These are phyloP conservation scores for Gymnothorax javanicus DNA, from an alignment of 2,797 vertebrate species.

Conservation along the genomic window DNA sequence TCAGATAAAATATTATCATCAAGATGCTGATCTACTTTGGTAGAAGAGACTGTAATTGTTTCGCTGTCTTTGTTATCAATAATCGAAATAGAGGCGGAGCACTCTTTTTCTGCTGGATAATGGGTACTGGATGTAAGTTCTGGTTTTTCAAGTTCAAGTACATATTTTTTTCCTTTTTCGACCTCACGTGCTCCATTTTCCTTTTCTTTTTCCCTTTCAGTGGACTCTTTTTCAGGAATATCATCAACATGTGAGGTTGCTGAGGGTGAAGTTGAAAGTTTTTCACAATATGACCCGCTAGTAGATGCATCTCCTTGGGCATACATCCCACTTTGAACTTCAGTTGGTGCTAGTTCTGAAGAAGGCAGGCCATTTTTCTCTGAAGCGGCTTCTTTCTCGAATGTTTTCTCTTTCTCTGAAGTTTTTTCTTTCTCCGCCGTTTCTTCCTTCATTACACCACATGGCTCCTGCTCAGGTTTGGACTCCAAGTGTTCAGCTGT, in stretches of 20 bases:
- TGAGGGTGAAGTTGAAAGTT: conserved; percentile 73
- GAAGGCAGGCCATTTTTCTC: not conserved
- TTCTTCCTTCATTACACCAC: not conserved
- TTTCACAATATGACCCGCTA: conserved; percentile 66
- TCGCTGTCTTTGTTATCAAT: conserved; percentile 41
- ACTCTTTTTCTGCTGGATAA: conserved; percentile 69
- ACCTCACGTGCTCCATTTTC: conserved; percentile 50
- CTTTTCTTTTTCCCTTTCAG: conserved; percentile 63
- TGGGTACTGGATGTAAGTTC: conserved; percentile 59
- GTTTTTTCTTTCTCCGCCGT: not conserved
- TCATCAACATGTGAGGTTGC: conserved; percentile 40
- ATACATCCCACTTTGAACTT: conserved; percentile 53
- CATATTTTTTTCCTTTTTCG: conserved; percentile 57
- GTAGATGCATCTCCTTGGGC: conserved; percentile 70
- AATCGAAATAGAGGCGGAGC: conserved; percentile 48
- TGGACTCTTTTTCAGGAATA: conserved; percentile 47
- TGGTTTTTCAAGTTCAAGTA: conserved; percentile 52
- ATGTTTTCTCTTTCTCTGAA: not conserved
- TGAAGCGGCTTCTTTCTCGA: not conserved
- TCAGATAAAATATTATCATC: conserved; percentile 74
- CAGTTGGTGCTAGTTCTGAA: conserved; percentile 42
- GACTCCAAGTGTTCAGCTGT: conserved; percentile 58
- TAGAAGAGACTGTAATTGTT: conserved; percentile 42
- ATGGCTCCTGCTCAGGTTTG: conserved; percentile 67
- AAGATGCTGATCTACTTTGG: conserved; percentile 49